Percentiles rank a stretch among this genome's conserved stretches.
Evolutionary conservation across 2,113 vertebrate species (phyloP).

Genomic region (Leptocoma aspasia): DNA sequence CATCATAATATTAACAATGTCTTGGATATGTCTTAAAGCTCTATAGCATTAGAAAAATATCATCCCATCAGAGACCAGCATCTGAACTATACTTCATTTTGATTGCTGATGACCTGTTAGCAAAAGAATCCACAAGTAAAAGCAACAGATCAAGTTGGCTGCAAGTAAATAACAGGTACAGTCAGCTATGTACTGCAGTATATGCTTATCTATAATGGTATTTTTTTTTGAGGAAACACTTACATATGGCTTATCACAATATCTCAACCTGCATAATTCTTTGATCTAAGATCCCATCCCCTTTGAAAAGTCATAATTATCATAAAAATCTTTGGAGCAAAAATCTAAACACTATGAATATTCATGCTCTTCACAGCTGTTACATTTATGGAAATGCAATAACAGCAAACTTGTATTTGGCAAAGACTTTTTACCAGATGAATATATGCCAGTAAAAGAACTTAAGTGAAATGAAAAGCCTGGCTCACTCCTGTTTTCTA

Average conservation of each 20-base stretch:
- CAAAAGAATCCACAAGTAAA: neutral
- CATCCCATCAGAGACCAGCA: neutral
- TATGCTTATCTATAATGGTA: neutral
- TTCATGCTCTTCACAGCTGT: slow-evolving; percentile 55
- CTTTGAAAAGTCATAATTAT: slow-evolving; percentile 26
- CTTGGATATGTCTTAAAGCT: neutral
- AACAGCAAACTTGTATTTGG: slow-evolving; percentile 73
- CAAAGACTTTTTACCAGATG: slow-evolving; percentile 55
- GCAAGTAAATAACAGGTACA: neutral
- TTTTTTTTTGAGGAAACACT: neutral
- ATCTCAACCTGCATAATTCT: neutral
- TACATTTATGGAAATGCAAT: slow-evolving; percentile 67
- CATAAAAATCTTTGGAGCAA: slow-evolving; percentile 22
- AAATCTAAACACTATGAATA: slow-evolving; percentile 57
- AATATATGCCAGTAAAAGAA: slow-evolving; percentile 33
- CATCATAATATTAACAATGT: neutral
- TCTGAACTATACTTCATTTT: neutral
- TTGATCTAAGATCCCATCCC: neutral
- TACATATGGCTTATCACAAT: neutral
- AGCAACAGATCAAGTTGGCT: slow-evolving; percentile 17
- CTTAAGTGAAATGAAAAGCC: neutral
- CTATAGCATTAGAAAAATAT: neutral
- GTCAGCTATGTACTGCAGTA: neutral
- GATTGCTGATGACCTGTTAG: neutral
- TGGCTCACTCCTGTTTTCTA: slow-evolving; percentile 7